Base-by-base conservation (phyloP, 2,797 vertebrate genomes). In the Hydrocynus forskahlii region DNA sequence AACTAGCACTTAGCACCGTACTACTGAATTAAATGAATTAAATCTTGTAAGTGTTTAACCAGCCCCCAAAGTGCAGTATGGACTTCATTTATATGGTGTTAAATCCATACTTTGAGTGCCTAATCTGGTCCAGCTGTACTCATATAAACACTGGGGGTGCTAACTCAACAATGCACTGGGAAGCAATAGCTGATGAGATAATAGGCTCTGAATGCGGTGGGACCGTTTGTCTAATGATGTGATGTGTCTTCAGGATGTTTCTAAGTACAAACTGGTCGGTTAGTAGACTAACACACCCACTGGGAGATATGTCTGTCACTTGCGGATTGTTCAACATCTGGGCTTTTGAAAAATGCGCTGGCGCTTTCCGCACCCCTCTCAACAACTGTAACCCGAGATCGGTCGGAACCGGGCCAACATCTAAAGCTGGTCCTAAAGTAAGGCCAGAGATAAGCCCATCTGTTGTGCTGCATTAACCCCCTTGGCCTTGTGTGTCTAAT, bases 401-500 rank as follows among this genome's bases (percentile, higher is more conserved):
- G 78, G 80, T 83, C 85, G 83, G 85, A 87, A 82, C 85, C 83
- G 74, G 87, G 86, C 88, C 84, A 86, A 87, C 62, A 81, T 75
- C 67, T 79, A 76, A 87, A 83, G 60, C 71, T 81, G 79, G 69
- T 64, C 87, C 89, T 89, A 91, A 92, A 91, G 86, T 90, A 89
- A 88, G 90, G 87, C 87, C 83, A 75, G 25, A 43, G 81, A 86
- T 78, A 87, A 87, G 89, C 90, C 88, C 89, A 92, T 94, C 90
- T 93, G 91, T 88, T 87, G 83, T 83, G 72, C 85, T 84, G 86
- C 85, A 84, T 94, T 94, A 92, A 92, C 88, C 89, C 81, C 35
- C 40, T 25, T 87, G 92, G 88, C 88, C 90, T 86, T 76, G 17
- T 8, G 77, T 72, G 87, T 88, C 83, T 84, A 89, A 87, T 88